Percentiles rank a stretch among this genome's conserved stretches.
Conservation (phyloP, 2,113 vertebrate species). For the Micromys minutus region DNA sequence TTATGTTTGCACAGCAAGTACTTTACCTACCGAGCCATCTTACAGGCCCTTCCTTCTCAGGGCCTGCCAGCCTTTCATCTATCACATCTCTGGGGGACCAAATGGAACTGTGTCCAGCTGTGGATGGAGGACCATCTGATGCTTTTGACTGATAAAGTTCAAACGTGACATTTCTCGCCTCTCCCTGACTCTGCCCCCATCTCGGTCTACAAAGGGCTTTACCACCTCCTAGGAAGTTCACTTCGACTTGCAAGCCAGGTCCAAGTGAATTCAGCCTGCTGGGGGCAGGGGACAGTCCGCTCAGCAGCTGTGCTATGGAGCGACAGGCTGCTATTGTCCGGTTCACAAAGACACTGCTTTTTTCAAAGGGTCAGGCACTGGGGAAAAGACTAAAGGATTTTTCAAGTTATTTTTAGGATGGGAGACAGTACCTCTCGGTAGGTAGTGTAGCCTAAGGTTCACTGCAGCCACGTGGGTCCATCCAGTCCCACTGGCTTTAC, state of each 20-base stretch:
- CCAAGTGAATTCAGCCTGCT: conserved; percentile 5
- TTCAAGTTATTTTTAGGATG: conserved; percentile 77
- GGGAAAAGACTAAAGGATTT: conserved; percentile 53
- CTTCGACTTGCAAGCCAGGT: neutral
- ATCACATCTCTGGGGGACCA: neutral
- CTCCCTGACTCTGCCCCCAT: neutral
- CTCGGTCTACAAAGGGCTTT: neutral
- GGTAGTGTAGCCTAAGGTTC: conserved; percentile 44
- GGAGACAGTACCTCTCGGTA: conserved; percentile 41
- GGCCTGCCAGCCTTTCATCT: neutral
- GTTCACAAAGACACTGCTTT: conserved; percentile 59
- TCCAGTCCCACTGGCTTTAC: conserved; percentile 26
- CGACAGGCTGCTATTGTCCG: conserved; percentile 10
- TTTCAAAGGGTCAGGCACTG: conserved; percentile 47
- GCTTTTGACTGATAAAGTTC: neutral
- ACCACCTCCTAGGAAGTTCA: neutral
- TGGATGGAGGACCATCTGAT: neutral
- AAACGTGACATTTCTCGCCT: neutral
- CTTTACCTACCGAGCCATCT: neutral
- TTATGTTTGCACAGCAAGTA: neutral
- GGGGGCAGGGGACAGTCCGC: neutral
- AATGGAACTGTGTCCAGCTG: neutral
- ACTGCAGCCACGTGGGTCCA: conserved; percentile 14
- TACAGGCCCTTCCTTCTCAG: neutral
- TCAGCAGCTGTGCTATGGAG: neutral